These are phyloP conservation scores for Orthonychiurus folsomi DNA, from an alignment of 2,888 invertebrate species.

Conservation along the genomic window DNA sequence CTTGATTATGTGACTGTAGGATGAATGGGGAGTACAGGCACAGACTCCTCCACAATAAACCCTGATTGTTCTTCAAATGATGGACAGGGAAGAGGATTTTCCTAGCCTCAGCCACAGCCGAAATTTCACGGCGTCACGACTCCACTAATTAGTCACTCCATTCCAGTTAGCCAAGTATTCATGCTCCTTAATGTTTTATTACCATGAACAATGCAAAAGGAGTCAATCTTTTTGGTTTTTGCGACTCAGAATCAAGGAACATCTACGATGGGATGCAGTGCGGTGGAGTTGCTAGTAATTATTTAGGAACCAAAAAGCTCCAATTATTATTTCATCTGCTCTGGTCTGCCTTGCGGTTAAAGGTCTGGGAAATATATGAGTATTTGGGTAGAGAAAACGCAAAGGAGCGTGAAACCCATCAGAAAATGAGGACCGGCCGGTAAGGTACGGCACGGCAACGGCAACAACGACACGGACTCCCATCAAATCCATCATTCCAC, in stretches of 20 bases:
- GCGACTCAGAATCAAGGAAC: neutral
- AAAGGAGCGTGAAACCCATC: no score
- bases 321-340: conserved; percentile 21
- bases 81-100: conserved; percentile 1
- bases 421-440: no score
- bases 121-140: conserved; percentile 39
- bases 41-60: no score
- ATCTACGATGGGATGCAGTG: neutral
- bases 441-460: no score
- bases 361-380: neutral
- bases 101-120: conserved; percentile 7
- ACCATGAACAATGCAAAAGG: neutral
- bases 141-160: conserved; percentile 33
- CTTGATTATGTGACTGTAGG: neutral
- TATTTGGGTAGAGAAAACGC: no score
- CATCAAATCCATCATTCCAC: no score
- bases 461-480: no score
- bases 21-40: no score
- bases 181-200: neutral
- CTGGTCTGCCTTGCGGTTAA: neutral
- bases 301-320: neutral
- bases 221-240: neutral
- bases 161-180: neutral
- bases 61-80: neutral
- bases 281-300: neutral